Evolutionary conservation across 2,888 invertebrate species (phyloP).

Genomic region (Augochlorella aurata): DNA sequence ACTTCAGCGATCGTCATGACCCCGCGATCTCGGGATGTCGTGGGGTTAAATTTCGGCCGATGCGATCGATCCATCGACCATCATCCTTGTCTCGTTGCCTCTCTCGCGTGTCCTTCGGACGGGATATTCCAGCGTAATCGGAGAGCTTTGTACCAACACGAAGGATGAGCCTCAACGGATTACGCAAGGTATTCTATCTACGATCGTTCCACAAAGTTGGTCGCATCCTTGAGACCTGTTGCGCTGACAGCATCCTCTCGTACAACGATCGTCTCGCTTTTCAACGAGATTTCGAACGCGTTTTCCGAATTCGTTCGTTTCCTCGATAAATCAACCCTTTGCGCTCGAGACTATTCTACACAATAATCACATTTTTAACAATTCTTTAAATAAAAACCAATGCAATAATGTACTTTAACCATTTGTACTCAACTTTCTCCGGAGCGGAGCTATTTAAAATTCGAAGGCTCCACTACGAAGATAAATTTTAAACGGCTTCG

Average conservation of each 20-base stretch:
- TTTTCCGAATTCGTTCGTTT: neutral
- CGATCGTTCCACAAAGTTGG: conserved; percentile 14
- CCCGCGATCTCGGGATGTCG: neutral
- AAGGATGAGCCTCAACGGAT: conserved; percentile 58
- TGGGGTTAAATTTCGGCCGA: conserved; percentile 32
- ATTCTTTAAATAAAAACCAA: too few species aligned
- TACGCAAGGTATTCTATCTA: conserved; percentile 66
- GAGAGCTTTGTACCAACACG: neutral
- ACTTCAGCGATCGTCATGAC: conserved; percentile 17
- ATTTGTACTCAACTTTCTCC: too few species aligned
- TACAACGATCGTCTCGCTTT: conserved; percentile 1
- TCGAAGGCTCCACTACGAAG: too few species aligned
- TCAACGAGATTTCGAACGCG: too few species aligned
- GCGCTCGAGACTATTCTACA: too few species aligned
- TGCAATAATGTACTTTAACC: too few species aligned
- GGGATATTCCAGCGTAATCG: neutral
- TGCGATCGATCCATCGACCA: conserved; percentile 3
- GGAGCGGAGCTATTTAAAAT: too few species aligned
- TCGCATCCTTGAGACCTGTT: conserved; percentile 37
- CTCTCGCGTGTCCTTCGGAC: neutral
- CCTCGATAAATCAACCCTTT: neutral
- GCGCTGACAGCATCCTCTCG: conserved; percentile 4
- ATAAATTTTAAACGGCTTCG: too few species aligned
- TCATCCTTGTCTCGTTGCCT: neutral
- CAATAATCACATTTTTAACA: too few species aligned